Percentiles rank a stretch among this genome's conserved stretches.
These are phyloP conservation scores for Hippocampus guttulatus DNA, from an alignment of 2,113 vertebrate genomes.

Conservation along the genomic window DNA sequence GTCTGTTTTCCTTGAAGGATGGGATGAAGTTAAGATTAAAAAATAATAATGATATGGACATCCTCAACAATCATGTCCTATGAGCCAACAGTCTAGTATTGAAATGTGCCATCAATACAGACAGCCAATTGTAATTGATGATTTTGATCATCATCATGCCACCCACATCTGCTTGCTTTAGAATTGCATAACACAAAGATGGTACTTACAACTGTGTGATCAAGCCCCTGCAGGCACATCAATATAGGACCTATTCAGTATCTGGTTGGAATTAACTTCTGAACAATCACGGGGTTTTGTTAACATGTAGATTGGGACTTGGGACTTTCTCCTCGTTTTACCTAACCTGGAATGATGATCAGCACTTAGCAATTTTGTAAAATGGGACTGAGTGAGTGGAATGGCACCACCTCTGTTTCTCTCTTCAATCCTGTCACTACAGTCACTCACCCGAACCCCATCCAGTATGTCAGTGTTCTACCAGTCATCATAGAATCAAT, in stretches of 20 bases:
- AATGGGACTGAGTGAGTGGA: too few species aligned
- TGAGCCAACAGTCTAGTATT: conserved; percentile 48
- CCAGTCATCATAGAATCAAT: conserved; percentile 27
- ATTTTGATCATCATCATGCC: conserved; percentile 53
- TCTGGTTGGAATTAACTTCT: conserved; percentile 31
- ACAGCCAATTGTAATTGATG: conserved; percentile 54
- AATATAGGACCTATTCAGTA: conserved; percentile 44
- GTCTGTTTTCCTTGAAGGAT: neutral
- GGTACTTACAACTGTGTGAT: conserved; percentile 43
- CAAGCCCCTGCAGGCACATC: conserved; percentile 49
- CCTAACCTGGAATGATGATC: too few species aligned
- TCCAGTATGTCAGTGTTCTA: conserved; percentile 8
- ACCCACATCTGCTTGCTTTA: conserved; percentile 39
- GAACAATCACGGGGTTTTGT: conserved; percentile 1
- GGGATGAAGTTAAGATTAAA: neutral
- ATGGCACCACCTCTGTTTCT: neutral
- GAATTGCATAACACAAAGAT: conserved; percentile 60
- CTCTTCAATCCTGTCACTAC: conserved; percentile 6
- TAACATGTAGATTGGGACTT: neutral
- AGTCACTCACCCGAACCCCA: conserved; percentile 6
- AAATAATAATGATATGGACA: conserved; percentile 6
- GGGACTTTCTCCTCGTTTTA: neutral
- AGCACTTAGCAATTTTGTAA: too few species aligned
- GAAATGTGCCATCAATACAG: conserved; percentile 52
- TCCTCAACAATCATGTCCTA: neutral